Evolutionary conservation across 1,140 invertebrate genomes (phyloP).

Genomic region (Penaeus japonicus): DNA sequence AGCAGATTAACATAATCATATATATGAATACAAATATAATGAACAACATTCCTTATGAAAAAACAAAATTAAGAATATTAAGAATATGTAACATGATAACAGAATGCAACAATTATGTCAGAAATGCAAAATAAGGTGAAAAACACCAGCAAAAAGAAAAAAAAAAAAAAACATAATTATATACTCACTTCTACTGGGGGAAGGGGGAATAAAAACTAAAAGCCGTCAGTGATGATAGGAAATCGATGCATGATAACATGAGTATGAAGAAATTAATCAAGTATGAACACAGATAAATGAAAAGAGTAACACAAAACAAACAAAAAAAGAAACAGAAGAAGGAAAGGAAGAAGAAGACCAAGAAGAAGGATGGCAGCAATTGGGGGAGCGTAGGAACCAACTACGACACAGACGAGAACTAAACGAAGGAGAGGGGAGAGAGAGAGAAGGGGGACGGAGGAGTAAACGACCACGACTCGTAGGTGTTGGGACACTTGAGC

Average conservation of each 20-base stretch:
- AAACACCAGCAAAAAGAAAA: no score
- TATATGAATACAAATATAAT: no score
- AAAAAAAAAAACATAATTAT: no score
- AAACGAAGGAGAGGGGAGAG: not conserved
- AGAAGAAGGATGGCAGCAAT: not conserved
- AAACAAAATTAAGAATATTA: no score
- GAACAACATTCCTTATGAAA: no score
- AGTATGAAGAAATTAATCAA: no score
- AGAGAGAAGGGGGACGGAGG: not conserved
- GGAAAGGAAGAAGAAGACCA: not conserved
- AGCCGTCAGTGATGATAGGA: no score
- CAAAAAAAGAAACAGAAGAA: not conserved
- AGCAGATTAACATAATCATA: no score
- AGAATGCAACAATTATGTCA: no score
- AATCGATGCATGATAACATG: no score
- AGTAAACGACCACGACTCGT: not conserved
- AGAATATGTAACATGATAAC: no score
- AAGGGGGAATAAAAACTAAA: not conserved
- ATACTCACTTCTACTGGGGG: constrained; percentile 7
- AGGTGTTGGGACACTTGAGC: constrained; percentile 29
- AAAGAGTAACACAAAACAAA: not conserved
- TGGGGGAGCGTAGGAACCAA: not conserved
- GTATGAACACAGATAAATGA: not conserved
- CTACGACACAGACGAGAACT: not conserved
- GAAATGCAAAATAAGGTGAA: no score